Percentiles rank a stretch among this genome's conserved stretches.
These are phyloP conservation scores for Tillus elongatus DNA, from an alignment of 2,888 invertebrate genomes.

Conservation along the genomic window DNA sequence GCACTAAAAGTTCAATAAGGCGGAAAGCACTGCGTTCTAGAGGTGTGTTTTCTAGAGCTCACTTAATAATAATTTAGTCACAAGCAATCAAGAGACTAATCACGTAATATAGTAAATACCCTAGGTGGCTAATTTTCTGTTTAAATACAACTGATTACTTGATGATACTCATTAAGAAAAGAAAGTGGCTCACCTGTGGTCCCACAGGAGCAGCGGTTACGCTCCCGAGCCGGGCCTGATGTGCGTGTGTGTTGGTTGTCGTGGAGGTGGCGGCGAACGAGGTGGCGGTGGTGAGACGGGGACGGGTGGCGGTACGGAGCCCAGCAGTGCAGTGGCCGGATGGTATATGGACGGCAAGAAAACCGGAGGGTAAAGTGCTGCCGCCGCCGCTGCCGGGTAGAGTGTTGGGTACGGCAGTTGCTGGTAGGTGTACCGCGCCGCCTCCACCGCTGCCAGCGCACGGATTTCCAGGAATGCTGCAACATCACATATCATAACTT, in stretches of 20 bases:
- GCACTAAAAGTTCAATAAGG: no score
- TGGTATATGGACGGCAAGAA: slow-evolving; percentile 31
- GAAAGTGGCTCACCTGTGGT: no score
- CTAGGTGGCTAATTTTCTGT: no score
- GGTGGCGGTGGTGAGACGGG: slow-evolving; percentile 7
- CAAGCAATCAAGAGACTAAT: no score
- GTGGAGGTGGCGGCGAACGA: slow-evolving; percentile 17
- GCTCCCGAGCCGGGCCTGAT: slow-evolving; percentile 21
- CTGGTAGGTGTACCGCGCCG: slow-evolving; percentile 32
- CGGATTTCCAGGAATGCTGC: slow-evolving; percentile 34
- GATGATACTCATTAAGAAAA: no score
- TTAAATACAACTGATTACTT: no score
- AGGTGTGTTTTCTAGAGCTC: no score
- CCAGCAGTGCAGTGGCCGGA: slow-evolving; percentile 25
- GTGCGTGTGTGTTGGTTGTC: slow-evolving; percentile 12
- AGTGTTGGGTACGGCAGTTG: slow-evolving; percentile 27
- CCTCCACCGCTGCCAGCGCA: slow-evolving; percentile 32
- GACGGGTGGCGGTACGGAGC: slow-evolving; percentile 25
- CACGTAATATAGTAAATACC: no score
- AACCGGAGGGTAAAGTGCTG: slow-evolving; percentile 32
- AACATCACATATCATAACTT: slow-evolving; percentile 21
- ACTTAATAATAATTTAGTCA: no score
- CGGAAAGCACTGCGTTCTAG: no score
- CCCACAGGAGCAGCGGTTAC: no score
- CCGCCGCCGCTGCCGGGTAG: slow-evolving; percentile 20